Conservation (phyloP, 1,140 invertebrate genomes). For the Drosophila albomicans region DNA sequence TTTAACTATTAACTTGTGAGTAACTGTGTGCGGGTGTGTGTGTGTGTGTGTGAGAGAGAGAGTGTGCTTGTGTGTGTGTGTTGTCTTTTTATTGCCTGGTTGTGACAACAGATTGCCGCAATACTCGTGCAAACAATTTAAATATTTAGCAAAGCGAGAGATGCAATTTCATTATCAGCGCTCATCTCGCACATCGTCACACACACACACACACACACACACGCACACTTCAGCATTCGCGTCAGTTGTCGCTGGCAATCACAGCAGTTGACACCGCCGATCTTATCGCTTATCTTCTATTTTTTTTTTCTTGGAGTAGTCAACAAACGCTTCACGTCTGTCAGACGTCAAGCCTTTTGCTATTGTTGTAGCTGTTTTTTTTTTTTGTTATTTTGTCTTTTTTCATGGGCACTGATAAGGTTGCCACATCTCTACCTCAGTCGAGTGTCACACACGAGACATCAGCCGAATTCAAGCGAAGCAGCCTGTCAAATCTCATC, state of each 20-base stretch:
- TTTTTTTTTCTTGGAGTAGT: background rate
- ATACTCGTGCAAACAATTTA: conserved; percentile 44
- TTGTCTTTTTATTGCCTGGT: background rate
- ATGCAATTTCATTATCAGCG: conserved; percentile 62
- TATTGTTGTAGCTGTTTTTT: background rate
- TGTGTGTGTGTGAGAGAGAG: no score
- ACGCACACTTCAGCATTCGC: conserved; percentile 7
- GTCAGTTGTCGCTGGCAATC: conserved; percentile 24
- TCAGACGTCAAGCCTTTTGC: conserved; percentile 28
- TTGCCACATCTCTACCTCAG: conserved; percentile 47
- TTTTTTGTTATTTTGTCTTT: conserved; percentile 21
- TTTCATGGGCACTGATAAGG: conserved; percentile 64
- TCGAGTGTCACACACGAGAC: conserved; percentile 64
- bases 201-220: background rate
- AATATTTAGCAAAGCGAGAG: conserved; percentile 64
- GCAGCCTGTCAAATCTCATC: conserved; percentile 17
- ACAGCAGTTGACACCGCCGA: conserved; percentile 30
- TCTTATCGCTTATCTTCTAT: conserved; percentile 48
- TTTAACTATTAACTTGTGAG: no score
- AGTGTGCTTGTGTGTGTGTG: background rate
- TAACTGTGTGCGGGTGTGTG: no score
- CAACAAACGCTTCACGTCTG: conserved; percentile 43
- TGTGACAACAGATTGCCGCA: conserved; percentile 47
- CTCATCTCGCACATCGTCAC: conserved; percentile 13
- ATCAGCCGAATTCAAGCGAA: conserved; percentile 22